phyloP scores from a whole-genome alignment of 2,113 vertebrate genomes.

The Symphodus melops region DNA sequence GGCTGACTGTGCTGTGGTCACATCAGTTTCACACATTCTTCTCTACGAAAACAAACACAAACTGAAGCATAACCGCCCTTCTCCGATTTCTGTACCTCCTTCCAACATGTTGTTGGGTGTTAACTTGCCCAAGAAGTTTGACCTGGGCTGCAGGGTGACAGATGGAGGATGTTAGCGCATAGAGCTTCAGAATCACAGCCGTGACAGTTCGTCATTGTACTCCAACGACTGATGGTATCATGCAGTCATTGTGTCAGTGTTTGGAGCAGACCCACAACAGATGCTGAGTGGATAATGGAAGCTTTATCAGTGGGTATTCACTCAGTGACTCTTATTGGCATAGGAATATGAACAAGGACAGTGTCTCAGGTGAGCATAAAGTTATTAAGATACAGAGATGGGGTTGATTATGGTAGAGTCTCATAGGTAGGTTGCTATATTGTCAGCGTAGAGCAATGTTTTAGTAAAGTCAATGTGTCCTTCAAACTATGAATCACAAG shows the following conservation, averaged over 20 bases:
- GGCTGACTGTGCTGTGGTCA: not conserved
- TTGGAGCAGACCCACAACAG: slow-evolving; percentile 62
- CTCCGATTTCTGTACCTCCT: not conserved
- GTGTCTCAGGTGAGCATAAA: slow-evolving; percentile 56
- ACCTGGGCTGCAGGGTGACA: slow-evolving; percentile 18
- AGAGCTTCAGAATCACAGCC: slow-evolving; percentile 8
- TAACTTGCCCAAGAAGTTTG: slow-evolving; percentile 21
- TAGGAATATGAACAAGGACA: slow-evolving; percentile 47
- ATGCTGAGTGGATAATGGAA: slow-evolving; percentile 57
- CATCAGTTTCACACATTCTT: slow-evolving; percentile 4
- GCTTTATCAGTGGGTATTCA: slow-evolving; percentile 48
- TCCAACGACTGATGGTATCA: slow-evolving; percentile 46
- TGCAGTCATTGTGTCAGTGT: slow-evolving; percentile 55
- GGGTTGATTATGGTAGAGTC: slow-evolving; percentile 31
- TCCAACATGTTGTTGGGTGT: not conserved
- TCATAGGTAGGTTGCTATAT: not conserved
- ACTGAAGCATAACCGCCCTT: not conserved
- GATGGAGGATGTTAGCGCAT: slow-evolving; percentile 45
- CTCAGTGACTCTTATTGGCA: slow-evolving; percentile 5
- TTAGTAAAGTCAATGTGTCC: slow-evolving; percentile 21
- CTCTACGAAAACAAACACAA: slow-evolving; percentile 13
- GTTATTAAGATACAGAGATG: slow-evolving; percentile 19
- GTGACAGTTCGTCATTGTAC: slow-evolving; percentile 74
- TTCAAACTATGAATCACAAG: slow-evolving; percentile 31
- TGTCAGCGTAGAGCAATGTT: slow-evolving; percentile 1